These are phyloP conservation scores for Lasioglossum vierecki DNA, from an alignment of 2,888 invertebrate genomes.

Conservation along the genomic window DNA sequence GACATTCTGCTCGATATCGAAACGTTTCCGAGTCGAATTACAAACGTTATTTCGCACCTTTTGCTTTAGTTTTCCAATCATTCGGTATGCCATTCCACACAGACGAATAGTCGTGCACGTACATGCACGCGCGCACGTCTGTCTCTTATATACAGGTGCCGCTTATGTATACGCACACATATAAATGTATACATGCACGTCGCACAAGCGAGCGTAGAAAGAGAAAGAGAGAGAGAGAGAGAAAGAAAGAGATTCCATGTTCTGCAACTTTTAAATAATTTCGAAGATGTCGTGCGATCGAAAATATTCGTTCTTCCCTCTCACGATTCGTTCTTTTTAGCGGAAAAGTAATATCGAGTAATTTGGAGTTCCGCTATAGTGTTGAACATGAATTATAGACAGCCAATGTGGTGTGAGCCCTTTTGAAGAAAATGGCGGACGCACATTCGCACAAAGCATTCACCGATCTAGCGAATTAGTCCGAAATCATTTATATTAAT, in stretches of 20 bases:
- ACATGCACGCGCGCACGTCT: neutral
- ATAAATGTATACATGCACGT: neutral
- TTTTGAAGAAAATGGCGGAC: conserved; percentile 82
- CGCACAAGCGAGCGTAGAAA: neutral
- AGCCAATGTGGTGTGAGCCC: conserved; percentile 75
- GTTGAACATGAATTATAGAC: conserved; percentile 51
- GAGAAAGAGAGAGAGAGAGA: neutral
- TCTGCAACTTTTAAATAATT: conserved; percentile 14
- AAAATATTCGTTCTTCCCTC: neutral
- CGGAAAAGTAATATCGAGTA: neutral
- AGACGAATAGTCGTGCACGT: neutral
- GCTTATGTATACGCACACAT: conserved; percentile 4
- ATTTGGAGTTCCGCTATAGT: conserved; percentile 9
- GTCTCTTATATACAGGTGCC: neutral
- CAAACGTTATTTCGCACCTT: conserved; percentile 27
- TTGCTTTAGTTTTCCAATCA: conserved; percentile 41
- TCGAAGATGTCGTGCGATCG: neutral
- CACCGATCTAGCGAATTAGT: conserved; percentile 68
- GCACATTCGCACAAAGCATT: conserved; percentile 77
- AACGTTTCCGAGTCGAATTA: neutral
- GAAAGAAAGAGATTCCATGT: neutral
- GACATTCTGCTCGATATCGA: neutral
- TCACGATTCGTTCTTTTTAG: neutral
- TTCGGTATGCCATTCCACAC: conserved; percentile 33
- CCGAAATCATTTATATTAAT: conserved; percentile 58